Conservation (phyloP, 2,888 invertebrate genomes). For the Phytoseiulus persimilis region DNA sequence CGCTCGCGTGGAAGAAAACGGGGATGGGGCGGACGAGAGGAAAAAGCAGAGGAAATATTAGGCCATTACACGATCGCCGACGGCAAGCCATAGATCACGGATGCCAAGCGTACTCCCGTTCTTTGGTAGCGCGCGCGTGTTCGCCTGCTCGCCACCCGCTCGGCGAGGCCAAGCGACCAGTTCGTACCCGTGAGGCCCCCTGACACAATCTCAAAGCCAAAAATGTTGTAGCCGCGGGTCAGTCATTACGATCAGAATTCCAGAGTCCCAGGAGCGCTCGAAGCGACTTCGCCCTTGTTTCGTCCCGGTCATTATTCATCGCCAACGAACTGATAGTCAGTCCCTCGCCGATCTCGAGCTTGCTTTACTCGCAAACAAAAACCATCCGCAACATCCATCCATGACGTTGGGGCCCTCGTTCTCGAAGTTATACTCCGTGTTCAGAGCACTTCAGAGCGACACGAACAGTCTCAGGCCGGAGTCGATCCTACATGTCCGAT, state of each 20-base stretch:
- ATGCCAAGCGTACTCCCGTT: not conserved
- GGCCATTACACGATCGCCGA: not conserved
- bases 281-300: not conserved
- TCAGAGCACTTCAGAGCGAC: no score
- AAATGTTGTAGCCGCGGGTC: not conserved
- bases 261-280: not conserved
- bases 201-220: not conserved
- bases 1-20: not conserved
- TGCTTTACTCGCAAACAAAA: no score
- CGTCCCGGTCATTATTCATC: not conserved
- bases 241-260: not conserved
- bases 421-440: no score
- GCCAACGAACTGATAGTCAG: not conserved
- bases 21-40: not conserved
- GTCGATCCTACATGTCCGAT: no score
- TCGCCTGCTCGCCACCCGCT: not conserved
- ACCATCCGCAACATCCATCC: no score
- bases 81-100: not conserved
- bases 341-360: no score
- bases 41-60: not conserved
- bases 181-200: not conserved
- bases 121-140: not conserved
- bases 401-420: no score
- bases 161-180: not conserved
- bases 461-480: no score